Conservation (phyloP, 1,140 invertebrate genomes). For the Aplysia californica region DNA sequence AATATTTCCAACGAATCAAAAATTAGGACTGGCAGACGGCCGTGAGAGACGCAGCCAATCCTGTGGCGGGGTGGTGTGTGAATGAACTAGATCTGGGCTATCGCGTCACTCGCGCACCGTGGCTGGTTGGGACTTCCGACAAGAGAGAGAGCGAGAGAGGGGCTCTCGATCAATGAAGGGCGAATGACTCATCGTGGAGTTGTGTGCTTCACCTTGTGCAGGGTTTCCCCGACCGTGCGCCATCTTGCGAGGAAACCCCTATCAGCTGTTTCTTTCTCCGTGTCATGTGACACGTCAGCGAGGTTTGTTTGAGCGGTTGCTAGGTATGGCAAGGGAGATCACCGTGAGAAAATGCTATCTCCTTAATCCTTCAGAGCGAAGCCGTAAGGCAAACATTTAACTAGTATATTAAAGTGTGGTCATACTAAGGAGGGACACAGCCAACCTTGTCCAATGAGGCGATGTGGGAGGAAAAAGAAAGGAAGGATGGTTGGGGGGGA, state of each 20-base stretch:
- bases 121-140: no score
- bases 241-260: slow-evolving; percentile 21
- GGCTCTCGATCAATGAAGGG: not conserved
- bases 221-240: slow-evolving; percentile 17
- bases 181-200: slow-evolving; percentile 14
- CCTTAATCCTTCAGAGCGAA: no score
- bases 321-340: not conserved
- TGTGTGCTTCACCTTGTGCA: not conserved
- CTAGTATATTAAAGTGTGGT: not conserved
- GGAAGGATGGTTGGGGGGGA: no score
- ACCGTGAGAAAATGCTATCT: not conserved
- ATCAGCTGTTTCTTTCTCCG: not conserved
- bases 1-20: slow-evolving; percentile 1
- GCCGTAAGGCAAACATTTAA: not conserved
- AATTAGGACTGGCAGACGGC: not conserved
- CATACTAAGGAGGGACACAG: not conserved
- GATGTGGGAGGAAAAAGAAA: no score
- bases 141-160: not conserved
- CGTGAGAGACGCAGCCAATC: not conserved
- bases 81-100: not conserved
- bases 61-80: not conserved
- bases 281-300: not conserved
- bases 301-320: slow-evolving; percentile 2
- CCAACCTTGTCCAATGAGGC: not conserved
- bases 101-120: no score